Evolutionary conservation across 1,140 invertebrate genomes (phyloP).

Genomic region (Xylocopa sonorina): DNA sequence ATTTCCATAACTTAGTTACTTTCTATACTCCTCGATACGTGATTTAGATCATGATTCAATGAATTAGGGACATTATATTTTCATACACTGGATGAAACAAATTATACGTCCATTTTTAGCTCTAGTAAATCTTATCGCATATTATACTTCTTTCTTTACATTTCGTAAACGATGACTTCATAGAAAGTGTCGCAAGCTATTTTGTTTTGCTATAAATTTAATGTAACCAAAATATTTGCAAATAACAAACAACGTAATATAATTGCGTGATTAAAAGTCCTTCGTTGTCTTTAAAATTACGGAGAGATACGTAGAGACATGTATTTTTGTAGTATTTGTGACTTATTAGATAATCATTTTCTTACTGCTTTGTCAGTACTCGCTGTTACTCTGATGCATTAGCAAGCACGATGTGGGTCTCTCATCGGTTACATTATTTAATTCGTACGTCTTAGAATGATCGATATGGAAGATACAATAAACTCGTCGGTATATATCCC

Average conservation of each 20-base stretch:
- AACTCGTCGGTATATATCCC: slow-evolving; percentile 49
- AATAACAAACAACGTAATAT: too few species aligned
- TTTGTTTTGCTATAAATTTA: background rate
- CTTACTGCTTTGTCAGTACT: background rate
- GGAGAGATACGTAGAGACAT: too few species aligned
- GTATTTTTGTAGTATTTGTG: background rate
- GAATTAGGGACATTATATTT: background rate
- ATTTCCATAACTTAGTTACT: background rate
- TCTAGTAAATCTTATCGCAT: background rate
- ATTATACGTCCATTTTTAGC: background rate
- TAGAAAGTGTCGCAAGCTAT: background rate
- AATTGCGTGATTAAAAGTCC: background rate
- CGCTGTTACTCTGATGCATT: background rate
- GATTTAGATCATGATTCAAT: too few species aligned
- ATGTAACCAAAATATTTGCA: background rate
- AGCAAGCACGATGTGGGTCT: too few species aligned
- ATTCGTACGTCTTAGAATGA: background rate
- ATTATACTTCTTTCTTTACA: background rate
- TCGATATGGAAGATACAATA: slow-evolving; percentile 59
- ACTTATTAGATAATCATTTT: slow-evolving; percentile 19
- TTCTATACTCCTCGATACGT: background rate
- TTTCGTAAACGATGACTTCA: background rate
- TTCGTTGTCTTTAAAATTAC: too few species aligned
- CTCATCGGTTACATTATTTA: background rate
- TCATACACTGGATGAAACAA: background rate